Evolutionary conservation across 2,888 invertebrate genomes (phyloP).

Genomic region (Carterocephalus palaemon): DNA sequence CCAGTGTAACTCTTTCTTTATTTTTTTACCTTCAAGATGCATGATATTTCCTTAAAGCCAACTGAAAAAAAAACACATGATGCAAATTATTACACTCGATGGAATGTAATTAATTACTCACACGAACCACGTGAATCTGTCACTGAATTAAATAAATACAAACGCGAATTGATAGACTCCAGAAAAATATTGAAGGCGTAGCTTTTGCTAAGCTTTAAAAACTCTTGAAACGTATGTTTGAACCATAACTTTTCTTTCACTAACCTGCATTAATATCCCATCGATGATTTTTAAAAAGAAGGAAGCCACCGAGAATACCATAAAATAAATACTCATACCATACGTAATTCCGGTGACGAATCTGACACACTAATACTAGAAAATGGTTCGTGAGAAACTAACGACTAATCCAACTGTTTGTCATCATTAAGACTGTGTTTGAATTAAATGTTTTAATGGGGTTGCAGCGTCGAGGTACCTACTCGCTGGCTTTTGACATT

Average conservation of each 20-base stretch:
- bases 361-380: constrained; percentile 34
- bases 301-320: too few species aligned
- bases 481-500: constrained; percentile 79
- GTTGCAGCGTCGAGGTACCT: constrained; percentile 79
- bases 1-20: background rate
- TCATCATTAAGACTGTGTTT: constrained; percentile 56
- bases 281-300: constrained; percentile 17
- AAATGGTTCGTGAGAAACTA: constrained; percentile 54
- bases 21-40: constrained; percentile 5
- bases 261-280: constrained; percentile 30
- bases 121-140: too few species aligned
- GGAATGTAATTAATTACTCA: too few species aligned
- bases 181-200: too few species aligned
- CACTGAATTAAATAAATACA: too few species aligned
- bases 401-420: constrained; percentile 54
- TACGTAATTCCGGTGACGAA: constrained; percentile 5
- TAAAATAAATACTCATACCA: constrained; percentile 31
- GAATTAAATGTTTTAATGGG: constrained; percentile 72
- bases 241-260: too few species aligned
- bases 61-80: too few species aligned
- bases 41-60: constrained; percentile 20
- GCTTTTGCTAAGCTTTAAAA: too few species aligned
- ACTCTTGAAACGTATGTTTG: too few species aligned
- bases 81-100: too few species aligned
- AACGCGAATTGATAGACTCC: too few species aligned